phyloP scores from a whole-genome alignment of 1,140 invertebrate species.

The Lordiphosa clarofinis region DNA sequence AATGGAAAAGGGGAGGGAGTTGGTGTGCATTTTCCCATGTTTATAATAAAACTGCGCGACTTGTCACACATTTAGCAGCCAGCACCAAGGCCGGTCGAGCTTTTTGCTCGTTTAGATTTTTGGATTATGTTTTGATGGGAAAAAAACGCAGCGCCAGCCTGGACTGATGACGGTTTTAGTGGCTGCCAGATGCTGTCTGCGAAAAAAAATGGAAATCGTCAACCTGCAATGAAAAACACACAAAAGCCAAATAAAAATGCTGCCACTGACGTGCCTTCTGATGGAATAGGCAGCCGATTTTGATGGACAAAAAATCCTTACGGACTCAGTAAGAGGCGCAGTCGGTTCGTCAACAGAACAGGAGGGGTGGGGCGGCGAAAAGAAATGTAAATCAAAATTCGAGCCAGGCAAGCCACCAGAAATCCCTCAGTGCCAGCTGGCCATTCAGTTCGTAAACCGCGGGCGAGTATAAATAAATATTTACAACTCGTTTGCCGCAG shows the following conservation, averaged over 20 bases:
- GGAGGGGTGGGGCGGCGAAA: slow-evolving; percentile 22
- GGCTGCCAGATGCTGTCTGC: slow-evolving; percentile 34
- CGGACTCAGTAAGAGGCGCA: slow-evolving; percentile 22
- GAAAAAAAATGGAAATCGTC: slow-evolving; percentile 38
- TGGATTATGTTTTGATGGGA: slow-evolving; percentile 64
- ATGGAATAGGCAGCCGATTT: slow-evolving; percentile 28
- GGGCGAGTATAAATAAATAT: slow-evolving; percentile 75
- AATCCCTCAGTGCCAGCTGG: slow-evolving; percentile 31
- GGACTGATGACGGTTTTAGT: slow-evolving; percentile 52
- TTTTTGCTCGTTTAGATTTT: slow-evolving; percentile 63
- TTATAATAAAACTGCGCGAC: slow-evolving; percentile 63
- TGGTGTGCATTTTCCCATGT: slow-evolving; percentile 42
- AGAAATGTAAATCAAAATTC: slow-evolving; percentile 73
- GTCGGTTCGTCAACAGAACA: slow-evolving; percentile 45
- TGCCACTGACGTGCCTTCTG: slow-evolving; percentile 44
- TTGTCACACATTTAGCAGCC: slow-evolving; percentile 60
- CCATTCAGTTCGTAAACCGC: slow-evolving; percentile 70
- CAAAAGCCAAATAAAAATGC: slow-evolving; percentile 67
- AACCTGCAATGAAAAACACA: slow-evolving; percentile 62
- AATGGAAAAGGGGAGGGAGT: neutral
- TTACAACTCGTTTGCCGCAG: slow-evolving; percentile 77
- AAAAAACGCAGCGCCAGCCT: slow-evolving; percentile 21
- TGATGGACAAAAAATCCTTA: slow-evolving; percentile 45
- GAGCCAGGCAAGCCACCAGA: slow-evolving; percentile 34
- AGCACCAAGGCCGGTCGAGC: neutral